Percentiles rank a stretch among this genome's conserved stretches.
phyloP scores from a whole-genome alignment of 1,140 invertebrate genomes.

The Melipona quadrifasciata region DNA sequence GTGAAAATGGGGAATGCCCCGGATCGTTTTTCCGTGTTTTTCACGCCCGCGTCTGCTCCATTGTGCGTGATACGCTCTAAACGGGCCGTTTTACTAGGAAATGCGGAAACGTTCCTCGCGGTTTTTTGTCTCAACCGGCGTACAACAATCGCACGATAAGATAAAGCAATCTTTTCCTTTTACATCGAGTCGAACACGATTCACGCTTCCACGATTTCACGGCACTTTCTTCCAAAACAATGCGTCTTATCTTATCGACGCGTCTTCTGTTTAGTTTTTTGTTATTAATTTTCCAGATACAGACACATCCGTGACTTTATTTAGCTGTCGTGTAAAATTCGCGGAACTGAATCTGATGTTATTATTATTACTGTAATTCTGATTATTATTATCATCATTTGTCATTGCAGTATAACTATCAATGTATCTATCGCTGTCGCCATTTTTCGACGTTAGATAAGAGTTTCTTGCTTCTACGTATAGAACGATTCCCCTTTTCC shows the following conservation, averaged over 20 bases:
- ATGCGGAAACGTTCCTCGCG: conserved; percentile 10
- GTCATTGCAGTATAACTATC: no score
- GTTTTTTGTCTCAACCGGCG: conserved; percentile 6
- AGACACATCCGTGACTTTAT: no score
- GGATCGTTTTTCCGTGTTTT: neutral
- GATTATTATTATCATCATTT: no score
- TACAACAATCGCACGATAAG: conserved; percentile 14
- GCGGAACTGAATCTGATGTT: no score
- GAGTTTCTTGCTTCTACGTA: no score
- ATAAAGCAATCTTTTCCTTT: conserved; percentile 24
- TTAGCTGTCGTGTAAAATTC: no score
- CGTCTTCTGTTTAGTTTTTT: no score
- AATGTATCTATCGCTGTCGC: no score
- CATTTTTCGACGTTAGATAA: no score
- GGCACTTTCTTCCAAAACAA: neutral
- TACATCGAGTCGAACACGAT: conserved; percentile 1
- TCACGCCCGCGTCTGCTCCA: neutral
- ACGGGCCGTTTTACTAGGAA: conserved; percentile 30
- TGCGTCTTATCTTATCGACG: neutral
- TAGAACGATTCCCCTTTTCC: no score
- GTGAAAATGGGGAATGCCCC: neutral
- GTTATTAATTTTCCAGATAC: no score
- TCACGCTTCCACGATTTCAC: neutral
- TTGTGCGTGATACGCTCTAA: conserved; percentile 33
- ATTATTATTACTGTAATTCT: no score